Evolutionary conservation across 2,113 vertebrate species (phyloP), one percentile per base, ranked within the genome.

Genomic region (Alethe diademata): DNA sequence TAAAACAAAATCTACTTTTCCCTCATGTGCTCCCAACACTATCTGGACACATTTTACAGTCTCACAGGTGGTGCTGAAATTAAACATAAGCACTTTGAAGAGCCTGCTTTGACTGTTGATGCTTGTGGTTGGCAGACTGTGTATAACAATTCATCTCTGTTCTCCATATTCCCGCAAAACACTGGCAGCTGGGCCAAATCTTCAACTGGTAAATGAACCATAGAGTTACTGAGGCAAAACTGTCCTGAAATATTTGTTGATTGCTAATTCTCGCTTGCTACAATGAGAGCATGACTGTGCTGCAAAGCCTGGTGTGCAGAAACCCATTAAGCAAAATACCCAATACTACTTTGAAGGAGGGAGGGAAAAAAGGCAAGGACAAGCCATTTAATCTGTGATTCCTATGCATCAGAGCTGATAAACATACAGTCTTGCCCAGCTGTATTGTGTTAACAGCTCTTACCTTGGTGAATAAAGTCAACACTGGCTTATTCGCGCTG

Each of bases 391-490:
- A 35, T 35, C 11, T 67, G 23, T 36, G 25, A 91, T 56, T 90
- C 26, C 33, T 12, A 3, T 33, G 19, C 4, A 28, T 36, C 31
- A 84, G 71, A 84, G 19, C 24, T 56, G 69, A 70, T 23, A 72
- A 81, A 90, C n/a, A 64, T 0, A 7, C 5, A 29, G 38, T 23
- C 17, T 62, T 57, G 53, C 33, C 20, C 47, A 54, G 71, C 33
- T 93, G 91, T 64, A 47, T 50, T 78, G 56, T 56, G 42, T 25
- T 38, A 81, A 74, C 38, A 66, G 48, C 5, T 89, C 65, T 96
- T 98, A 99, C 99, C 98, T 99, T 99, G 67, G 98, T 98, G 94
- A 98, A 99, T 91, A 99, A 97, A 45, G 98, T 99, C 96, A 99
- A 87, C 74, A 98, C 90, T 14, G 98, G 98, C 51, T 98, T 97